Evolutionary conservation across 2,797 vertebrate genomes (phyloP).

Genomic region (Melanotaenia trifasciata): DNA sequence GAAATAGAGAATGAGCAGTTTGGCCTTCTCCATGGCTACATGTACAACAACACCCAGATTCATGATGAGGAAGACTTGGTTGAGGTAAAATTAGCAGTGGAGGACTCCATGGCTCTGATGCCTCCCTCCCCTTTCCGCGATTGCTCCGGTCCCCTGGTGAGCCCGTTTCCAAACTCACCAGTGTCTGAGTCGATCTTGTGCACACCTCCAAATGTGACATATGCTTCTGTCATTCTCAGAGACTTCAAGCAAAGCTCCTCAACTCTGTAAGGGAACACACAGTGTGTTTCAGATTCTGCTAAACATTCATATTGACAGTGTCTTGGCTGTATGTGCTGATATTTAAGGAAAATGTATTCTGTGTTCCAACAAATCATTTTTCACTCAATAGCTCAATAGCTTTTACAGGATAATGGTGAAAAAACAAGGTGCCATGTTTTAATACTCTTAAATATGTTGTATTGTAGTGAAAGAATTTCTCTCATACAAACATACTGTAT

Average conservation of each 20-base stretch:
- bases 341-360: conserved; percentile 25
- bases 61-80: conserved; percentile 84
- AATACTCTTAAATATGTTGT: conserved; percentile 45
- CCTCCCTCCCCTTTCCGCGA: conserved; percentile 97
- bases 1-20: conserved; percentile 87
- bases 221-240: conserved; percentile 92
- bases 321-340: conserved; percentile 41
- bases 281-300: conserved; percentile 18
- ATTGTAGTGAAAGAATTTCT: conserved; percentile 36
- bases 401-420: conserved; percentile 53
- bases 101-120: conserved; percentile 90
- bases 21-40: conserved; percentile 91
- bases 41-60: conserved; percentile 89
- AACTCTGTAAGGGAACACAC: conserved; percentile 86
- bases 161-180: conserved; percentile 89
- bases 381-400: conserved; percentile 39
- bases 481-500: conserved; percentile 36
- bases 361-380: conserved; percentile 40
- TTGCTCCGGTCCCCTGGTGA: conserved; percentile 86
- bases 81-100: conserved; percentile 85
- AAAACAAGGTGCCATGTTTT: conserved; percentile 30
- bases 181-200: conserved; percentile 94
- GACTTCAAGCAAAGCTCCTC: conserved; percentile 97
- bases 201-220: conserved; percentile 88
- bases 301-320: conserved; percentile 42